These are phyloP conservation scores for Scomberomorus guttatus DNA, from an alignment of 2,797 vertebrate genomes.

Conservation along the genomic window DNA sequence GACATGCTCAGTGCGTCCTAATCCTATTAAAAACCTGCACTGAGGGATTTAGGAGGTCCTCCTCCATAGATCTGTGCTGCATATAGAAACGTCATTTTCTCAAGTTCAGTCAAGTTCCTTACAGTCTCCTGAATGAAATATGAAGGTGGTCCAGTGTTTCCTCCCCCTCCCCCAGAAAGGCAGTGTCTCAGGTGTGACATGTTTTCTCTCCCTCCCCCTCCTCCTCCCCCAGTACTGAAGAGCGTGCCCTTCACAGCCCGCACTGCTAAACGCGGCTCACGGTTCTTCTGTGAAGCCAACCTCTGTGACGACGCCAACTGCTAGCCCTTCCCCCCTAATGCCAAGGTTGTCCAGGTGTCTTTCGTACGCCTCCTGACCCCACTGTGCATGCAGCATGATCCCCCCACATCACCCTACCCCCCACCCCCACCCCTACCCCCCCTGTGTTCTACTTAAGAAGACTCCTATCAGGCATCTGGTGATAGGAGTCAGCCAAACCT, in stretches of 20 bases:
- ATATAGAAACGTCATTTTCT: not conserved
- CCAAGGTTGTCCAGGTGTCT: slow-evolving; percentile 87
- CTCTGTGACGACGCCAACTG: slow-evolving; percentile 98
- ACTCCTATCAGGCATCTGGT: slow-evolving; percentile 64
- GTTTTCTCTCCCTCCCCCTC: slow-evolving; percentile 74
- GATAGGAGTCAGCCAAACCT: slow-evolving; percentile 82
- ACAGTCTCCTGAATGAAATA: slow-evolving; percentile 22
- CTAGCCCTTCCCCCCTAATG: slow-evolving; percentile 88
- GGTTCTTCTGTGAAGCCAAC: slow-evolving; percentile 98
- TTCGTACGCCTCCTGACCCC: slow-evolving; percentile 72
- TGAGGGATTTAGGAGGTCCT: slow-evolving; percentile 12
- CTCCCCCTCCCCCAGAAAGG: slow-evolving; percentile 1
- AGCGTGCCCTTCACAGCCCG: slow-evolving; percentile 98
- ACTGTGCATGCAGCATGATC: slow-evolving; percentile 84
- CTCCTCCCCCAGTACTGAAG: slow-evolving; percentile 92
- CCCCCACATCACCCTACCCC: slow-evolving; percentile 46
- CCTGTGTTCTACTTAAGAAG: slow-evolving; percentile 52
- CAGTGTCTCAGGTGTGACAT: slow-evolving; percentile 77
- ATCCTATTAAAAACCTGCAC: slow-evolving; percentile 35
- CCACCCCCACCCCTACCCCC: slow-evolving; percentile 33
- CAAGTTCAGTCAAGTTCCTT: slow-evolving; percentile 36
- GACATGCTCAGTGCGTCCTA: slow-evolving; percentile 17
- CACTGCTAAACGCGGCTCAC: slow-evolving; percentile 97
- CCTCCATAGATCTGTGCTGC: not conserved
- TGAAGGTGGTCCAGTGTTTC: slow-evolving; percentile 40